Conservation (phyloP, 2,113 vertebrate species). For the Osmerus mordax region DNA sequence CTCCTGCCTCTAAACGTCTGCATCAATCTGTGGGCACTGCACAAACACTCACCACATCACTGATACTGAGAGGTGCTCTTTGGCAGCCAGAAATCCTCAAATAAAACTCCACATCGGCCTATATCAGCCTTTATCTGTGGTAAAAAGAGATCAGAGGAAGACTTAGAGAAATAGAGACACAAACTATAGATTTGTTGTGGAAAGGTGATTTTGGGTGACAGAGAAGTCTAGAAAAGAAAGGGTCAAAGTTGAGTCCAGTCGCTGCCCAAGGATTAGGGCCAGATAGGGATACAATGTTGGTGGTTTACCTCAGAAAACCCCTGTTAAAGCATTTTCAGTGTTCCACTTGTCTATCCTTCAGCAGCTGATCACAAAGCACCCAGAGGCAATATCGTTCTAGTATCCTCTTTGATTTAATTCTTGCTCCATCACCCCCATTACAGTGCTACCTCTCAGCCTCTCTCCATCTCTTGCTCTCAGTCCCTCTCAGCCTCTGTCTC, state of each 20-base stretch:
- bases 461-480: conserved; percentile 12
- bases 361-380: conserved; percentile 2
- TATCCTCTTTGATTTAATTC: conserved; percentile 27
- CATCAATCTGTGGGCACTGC: conserved; percentile 13
- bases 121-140: no score
- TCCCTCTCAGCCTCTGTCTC: conserved; percentile 14
- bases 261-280: no score
- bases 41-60: background rate
- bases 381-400: conserved; percentile 13
- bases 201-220: no score
- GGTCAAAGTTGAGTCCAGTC: no score
- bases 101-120: background rate
- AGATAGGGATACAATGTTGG: no score
- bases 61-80: conserved; percentile 11
- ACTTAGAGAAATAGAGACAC: no score
- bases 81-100: background rate
- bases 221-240: no score
- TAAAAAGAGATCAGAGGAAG: no score
- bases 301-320: background rate
- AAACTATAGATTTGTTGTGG: no score
- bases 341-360: background rate
- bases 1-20: conserved; percentile 14
- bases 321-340: background rate
- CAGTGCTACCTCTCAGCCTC: background rate
- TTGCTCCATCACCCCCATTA: conserved; percentile 12